Percentiles rank a stretch among this genome's conserved stretches.
These are phyloP conservation scores for Carpatolechia fugitivella DNA, from an alignment of 2,888 invertebrate species.

Conservation along the genomic window DNA sequence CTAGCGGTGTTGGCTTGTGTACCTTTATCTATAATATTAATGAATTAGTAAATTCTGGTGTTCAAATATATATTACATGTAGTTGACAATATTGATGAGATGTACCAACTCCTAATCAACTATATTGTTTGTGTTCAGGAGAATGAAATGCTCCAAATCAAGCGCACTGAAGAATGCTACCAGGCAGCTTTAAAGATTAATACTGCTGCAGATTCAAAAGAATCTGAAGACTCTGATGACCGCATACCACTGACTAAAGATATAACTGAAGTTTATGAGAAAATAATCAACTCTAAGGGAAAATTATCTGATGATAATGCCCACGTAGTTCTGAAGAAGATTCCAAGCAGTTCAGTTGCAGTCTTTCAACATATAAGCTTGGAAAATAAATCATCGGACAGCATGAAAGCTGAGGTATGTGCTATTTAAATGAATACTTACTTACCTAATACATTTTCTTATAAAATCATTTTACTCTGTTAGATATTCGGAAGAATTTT, in stretches of 20 bases:
- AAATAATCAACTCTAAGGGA: constrained; percentile 58
- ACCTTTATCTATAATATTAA: too few relatives aligned
- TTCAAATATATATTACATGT: too few relatives aligned
- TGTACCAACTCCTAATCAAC: too few relatives aligned
- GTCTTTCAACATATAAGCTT: constrained; percentile 81
- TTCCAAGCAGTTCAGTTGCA: constrained; percentile 80
- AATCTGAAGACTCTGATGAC: constrained; percentile 41
- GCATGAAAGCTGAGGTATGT: constrained; percentile 81
- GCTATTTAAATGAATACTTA: background rate
- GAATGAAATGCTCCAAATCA: constrained; percentile 69
- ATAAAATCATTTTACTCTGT: too few relatives aligned
- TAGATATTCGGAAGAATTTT: too few relatives aligned
- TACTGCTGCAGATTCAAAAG: constrained; percentile 15
- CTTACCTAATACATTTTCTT: too few relatives aligned
- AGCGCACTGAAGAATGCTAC: constrained; percentile 67
- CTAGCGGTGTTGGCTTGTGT: too few relatives aligned
- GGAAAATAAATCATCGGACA: constrained; percentile 51
- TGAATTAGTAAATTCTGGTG: too few relatives aligned
- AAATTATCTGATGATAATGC: constrained; percentile 36
- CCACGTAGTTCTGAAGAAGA: constrained; percentile 69
- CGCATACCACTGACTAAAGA: constrained; percentile 73
- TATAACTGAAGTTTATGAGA: constrained; percentile 77
- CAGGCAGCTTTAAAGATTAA: constrained; percentile 51
- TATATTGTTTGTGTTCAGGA: constrained; percentile 41
- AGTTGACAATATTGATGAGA: too few relatives aligned